phyloP scores from a whole-genome alignment of 2,888 invertebrate species.

The Lysandra bellargus region DNA sequence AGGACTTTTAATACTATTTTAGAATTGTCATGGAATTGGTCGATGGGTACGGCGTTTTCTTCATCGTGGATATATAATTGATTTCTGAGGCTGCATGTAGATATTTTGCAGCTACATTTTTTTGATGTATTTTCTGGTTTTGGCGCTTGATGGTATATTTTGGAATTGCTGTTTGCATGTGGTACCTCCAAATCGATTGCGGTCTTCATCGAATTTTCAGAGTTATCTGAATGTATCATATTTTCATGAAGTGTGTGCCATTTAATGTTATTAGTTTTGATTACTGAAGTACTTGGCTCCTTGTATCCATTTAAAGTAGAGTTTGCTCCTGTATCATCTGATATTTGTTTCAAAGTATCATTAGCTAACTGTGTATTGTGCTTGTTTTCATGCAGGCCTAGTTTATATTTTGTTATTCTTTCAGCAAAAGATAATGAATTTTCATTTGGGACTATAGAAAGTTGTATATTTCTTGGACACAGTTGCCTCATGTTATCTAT shows the following conservation, averaged over 20 bases:
- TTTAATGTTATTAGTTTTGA: constrained; percentile 30
- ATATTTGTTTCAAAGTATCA: background rate
- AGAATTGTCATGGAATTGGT: background rate
- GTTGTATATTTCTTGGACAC: constrained; percentile 35
- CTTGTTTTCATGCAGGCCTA: background rate
- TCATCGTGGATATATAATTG: background rate
- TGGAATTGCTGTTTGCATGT: background rate
- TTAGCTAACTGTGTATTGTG: background rate
- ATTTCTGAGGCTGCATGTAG: background rate
- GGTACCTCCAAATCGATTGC: constrained; percentile 3
- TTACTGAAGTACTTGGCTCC: constrained; percentile 30
- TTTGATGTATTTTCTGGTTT: background rate
- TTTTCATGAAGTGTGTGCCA: constrained; percentile 38
- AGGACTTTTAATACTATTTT: background rate
- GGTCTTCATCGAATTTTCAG: constrained; percentile 27
- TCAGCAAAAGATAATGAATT: constrained; percentile 35
- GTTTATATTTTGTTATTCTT: background rate
- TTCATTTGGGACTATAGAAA: constrained; percentile 33
- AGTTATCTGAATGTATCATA: constrained; percentile 14
- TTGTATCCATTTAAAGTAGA: background rate
- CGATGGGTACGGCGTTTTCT: background rate
- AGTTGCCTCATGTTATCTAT: constrained; percentile 42
- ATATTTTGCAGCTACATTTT: background rate
- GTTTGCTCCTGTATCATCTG: background rate
- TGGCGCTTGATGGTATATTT: background rate